Evolutionary conservation across 2,113 vertebrate species (phyloP).

Genomic region (Saimiri boliviensis): DNA sequence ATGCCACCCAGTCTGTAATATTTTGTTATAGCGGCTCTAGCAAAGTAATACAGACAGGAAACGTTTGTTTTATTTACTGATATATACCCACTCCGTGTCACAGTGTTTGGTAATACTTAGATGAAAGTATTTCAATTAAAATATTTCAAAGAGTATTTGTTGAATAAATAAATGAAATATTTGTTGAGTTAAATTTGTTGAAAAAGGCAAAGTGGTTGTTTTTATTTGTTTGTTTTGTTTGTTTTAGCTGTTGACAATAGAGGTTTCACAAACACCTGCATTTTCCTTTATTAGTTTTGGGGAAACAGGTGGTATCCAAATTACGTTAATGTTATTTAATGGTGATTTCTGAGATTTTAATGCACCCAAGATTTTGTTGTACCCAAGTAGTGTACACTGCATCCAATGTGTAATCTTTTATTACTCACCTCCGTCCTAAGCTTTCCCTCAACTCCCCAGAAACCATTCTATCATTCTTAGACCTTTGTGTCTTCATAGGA

Average conservation of each 20-base stretch:
- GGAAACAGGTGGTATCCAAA: too few species aligned
- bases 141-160: neutral
- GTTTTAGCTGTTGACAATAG: neutral
- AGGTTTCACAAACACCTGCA: conserved; percentile 12
- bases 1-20: neutral
- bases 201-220: neutral
- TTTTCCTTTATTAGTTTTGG: neutral
- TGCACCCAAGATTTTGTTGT: too few species aligned
- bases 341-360: too few species aligned
- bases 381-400: too few species aligned
- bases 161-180: conserved; percentile 3
- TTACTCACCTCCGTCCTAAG: too few species aligned
- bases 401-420: too few species aligned
- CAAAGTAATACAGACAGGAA: neutral
- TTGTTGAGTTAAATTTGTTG: neutral
- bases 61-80: neutral
- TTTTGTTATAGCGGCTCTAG: neutral
- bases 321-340: too few species aligned
- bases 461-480: too few species aligned
- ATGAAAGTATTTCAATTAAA: too few species aligned
- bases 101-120: neutral
- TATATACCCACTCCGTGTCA: neutral
- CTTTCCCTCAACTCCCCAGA: too few species aligned
- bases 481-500: too few species aligned
- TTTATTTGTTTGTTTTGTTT: neutral